phyloP scores from a whole-genome alignment of 92 coral and sea anemone genomes.

The Parazoanthus atlanticus region DNA sequence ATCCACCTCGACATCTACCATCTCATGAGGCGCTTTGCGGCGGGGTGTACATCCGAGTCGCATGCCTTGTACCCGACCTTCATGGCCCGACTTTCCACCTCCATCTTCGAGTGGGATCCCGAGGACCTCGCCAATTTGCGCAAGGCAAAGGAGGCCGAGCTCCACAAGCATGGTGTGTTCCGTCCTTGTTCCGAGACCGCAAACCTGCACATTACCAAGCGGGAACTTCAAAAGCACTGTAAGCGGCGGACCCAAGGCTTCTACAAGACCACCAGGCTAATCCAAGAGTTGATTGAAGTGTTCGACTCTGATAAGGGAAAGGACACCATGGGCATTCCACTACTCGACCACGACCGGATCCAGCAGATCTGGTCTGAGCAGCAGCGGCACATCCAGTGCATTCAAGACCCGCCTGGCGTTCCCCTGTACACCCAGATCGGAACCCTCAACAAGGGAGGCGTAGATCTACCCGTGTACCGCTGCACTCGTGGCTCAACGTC shows the following conservation, averaged over 20 bases:
- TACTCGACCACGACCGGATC: conserved; percentile 33
- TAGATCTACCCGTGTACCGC: conserved; percentile 51
- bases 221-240: conserved; percentile 40
- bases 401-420: conserved; percentile 43
- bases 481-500: conserved; percentile 70
- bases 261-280: neutral
- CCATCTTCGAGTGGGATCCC: conserved; percentile 53
- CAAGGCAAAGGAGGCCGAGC: conserved; percentile 46
- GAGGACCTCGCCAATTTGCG: conserved; percentile 19
- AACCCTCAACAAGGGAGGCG: conserved; percentile 25
- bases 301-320: conserved; percentile 26
- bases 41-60: conserved; percentile 50
- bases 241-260: conserved; percentile 37
- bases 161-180: conserved; percentile 33
- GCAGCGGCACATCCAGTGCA: conserved; percentile 48
- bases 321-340: conserved; percentile 54
- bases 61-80: conserved; percentile 57
- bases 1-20: conserved; percentile 59
- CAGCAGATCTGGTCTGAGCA: conserved; percentile 41
- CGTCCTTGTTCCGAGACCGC: conserved; percentile 1
- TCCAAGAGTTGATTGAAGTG: conserved; percentile 14
- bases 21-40: conserved; percentile 50
- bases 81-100: conserved; percentile 48
- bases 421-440: conserved; percentile 27
- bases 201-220: conserved; percentile 29